Evolutionary conservation across 2,113 vertebrate genomes (phyloP).

Genomic region (Parotia lawesii): DNA sequence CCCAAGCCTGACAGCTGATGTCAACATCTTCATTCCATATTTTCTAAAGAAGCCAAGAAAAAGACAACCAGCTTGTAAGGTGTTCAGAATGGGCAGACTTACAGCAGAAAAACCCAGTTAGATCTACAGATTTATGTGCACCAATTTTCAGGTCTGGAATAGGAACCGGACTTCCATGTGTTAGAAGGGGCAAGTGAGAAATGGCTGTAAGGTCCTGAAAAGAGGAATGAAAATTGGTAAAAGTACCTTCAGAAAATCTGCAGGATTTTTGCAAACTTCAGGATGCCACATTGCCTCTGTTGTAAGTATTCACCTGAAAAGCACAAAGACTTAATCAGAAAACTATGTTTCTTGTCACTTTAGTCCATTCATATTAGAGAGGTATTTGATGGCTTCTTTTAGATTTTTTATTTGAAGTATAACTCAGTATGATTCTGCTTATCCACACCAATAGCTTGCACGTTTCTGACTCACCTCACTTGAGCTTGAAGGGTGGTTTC

Average conservation of each 20-base stretch:
- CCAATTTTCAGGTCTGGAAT: neutral
- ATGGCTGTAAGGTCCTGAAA: neutral
- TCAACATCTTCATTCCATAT: neutral
- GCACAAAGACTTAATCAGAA: neutral
- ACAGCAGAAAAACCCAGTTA: neutral
- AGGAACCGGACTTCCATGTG: neutral
- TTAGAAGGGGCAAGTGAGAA: neutral
- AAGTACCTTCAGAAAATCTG: neutral
- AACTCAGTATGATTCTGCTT: neutral
- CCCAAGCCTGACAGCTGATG: neutral
- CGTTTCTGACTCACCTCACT: neutral
- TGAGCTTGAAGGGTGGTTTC: neutral
- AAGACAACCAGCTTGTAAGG: neutral
- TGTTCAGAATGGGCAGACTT: neutral
- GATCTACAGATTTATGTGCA: neutral
- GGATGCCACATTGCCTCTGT: neutral
- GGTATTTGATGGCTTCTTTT: accelerated
- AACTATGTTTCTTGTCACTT: neutral
- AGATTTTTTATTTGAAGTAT: neutral
- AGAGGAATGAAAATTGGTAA: neutral
- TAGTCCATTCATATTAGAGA: neutral
- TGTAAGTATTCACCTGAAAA: neutral
- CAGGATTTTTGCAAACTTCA: neutral
- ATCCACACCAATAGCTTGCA: neutral
- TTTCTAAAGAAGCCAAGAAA: neutral